Evolutionary conservation across 2,113 vertebrate genomes (phyloP), one percentile per base, ranked within the genome.

Genomic region (Labrus mixtus): DNA sequence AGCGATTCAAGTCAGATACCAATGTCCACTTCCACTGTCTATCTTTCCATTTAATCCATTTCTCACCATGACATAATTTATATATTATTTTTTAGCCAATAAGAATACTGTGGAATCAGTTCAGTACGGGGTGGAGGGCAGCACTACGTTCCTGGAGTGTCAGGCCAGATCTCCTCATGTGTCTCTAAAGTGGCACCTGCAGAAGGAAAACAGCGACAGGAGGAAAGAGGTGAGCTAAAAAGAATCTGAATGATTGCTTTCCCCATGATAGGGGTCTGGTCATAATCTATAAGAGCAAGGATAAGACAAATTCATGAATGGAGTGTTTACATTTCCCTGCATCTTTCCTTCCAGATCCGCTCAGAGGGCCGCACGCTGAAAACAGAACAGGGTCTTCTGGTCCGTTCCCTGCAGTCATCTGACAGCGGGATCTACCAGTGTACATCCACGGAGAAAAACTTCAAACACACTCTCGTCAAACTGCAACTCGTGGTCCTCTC

Each of bases 371-470:
- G 97, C n/a, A 91, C 96, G 82, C 93, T 98, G 84, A 96, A 95
- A 86, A 99, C 98, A 0, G 97, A 98, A 45, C 95, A 98, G 69
- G 98, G 98, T 65, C 90, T 99, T 65, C 95, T 99, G 59, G 95
- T 99, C 62, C 97, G 98, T 0, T 95, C 97, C 3, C 92, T 99
- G 73, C 98, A 99, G 93, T 92, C 95, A 0, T 69, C 95, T 0
- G 98, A 99, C 55, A 94, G 95, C 0, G 98, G 97, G 72, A 93
- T 96, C 76, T 99, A 99, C 93, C 96, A 96, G 87, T 99, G 98
- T 92, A 98, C 97, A 0, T 96, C 98, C 92, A 99, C 97, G 0
- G 98, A 99, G 95, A 99, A 99, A 90, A 99, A 97, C 95, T 99
- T 99, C 94, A 99, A 98, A 81, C 98, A 99, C 83, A 94, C 94